phyloP scores from a whole-genome alignment of 2,113 vertebrate species.

The Seriola dumerili region DNA sequence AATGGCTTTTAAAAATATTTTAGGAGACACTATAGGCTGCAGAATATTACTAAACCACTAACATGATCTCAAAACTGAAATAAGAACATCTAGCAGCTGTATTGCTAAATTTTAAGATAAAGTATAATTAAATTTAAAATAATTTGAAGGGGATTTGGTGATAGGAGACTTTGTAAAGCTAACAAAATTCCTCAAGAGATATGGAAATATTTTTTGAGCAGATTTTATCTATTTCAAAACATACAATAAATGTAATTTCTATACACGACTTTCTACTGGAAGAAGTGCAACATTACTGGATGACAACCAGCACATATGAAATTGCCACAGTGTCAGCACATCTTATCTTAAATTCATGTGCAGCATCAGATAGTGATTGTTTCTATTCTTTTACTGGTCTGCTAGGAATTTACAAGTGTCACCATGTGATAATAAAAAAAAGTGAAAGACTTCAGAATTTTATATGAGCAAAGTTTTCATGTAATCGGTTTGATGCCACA shows the following conservation, averaged over 20 bases:
- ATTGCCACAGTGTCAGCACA: background rate
- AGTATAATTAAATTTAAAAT: background rate
- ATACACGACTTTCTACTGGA: no score
- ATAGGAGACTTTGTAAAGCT: background rate
- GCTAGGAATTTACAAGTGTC: background rate
- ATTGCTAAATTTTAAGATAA: background rate
- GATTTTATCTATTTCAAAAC: background rate
- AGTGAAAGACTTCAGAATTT: background rate
- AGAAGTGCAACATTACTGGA: background rate
- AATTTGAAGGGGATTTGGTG: background rate
- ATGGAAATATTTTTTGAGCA: background rate
- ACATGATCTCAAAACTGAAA: background rate
- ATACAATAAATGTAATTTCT: no score
- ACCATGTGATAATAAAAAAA: background rate
- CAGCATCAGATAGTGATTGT: background rate
- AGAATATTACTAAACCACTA: background rate
- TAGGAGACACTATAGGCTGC: background rate
- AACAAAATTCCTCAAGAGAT: background rate
- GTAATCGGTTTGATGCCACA: conserved; percentile 19
- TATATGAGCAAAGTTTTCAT: conserved; percentile 2
- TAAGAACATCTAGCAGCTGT: background rate
- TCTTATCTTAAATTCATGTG: background rate
- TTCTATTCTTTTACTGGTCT: background rate
- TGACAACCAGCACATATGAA: conserved; percentile 3
- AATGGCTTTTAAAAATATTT: background rate